phyloP scores from a whole-genome alignment of 2,113 vertebrate species.

The Bubalus kerabau region DNA sequence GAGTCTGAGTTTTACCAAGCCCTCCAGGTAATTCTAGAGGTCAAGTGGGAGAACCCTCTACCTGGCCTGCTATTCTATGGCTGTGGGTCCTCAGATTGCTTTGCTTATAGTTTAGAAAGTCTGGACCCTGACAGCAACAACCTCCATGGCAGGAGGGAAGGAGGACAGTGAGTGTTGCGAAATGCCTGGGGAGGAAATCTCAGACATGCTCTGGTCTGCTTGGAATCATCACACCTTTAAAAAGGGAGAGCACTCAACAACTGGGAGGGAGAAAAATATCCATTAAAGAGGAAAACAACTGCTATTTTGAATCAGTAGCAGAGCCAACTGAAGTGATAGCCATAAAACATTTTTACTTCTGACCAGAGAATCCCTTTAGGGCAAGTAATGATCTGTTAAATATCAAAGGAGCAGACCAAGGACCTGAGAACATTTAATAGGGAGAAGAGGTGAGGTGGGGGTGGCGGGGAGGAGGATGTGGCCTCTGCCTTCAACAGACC shows the following conservation, averaged over 20 bases:
- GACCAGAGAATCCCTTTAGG: not conserved
- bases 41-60: not conserved
- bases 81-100: not conserved
- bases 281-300: not conserved
- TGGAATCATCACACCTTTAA: conserved; percentile 23
- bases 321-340: not conserved
- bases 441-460: not conserved
- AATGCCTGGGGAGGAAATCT: not conserved
- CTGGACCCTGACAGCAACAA: not conserved
- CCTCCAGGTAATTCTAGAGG: not conserved
- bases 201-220: not conserved
- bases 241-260: not conserved
- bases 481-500: not conserved
- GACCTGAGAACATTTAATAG: not conserved
- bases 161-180: not conserved
- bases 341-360: conserved; percentile 35
- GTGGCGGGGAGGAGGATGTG: not conserved
- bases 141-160: not conserved
- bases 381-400: conserved; percentile 33
- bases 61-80: not conserved
- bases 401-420: conserved; percentile 6
- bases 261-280: not conserved
- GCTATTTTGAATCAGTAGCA: not conserved
- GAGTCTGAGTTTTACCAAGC: not conserved
- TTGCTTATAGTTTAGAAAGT: not conserved